These are phyloP conservation scores for Mayetiola destructor DNA, from an alignment of 2,888 invertebrate genomes.

Conservation along the genomic window DNA sequence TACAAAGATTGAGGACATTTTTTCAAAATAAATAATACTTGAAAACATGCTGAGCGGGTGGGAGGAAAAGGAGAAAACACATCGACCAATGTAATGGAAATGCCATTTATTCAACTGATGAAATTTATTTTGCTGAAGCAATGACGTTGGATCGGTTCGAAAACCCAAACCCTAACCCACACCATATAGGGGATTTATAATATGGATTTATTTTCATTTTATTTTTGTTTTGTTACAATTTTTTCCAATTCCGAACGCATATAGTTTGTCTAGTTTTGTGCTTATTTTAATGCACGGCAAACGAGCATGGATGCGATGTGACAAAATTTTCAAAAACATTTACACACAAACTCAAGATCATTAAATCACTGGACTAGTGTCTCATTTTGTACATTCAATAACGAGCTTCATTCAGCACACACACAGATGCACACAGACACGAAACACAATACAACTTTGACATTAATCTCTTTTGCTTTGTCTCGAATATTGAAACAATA, in stretches of 20 bases:
- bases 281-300: background rate
- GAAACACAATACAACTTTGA: background rate
- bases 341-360: background rate
- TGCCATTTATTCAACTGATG: background rate
- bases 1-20: too few relatives aligned
- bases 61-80: too few relatives aligned
- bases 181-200: background rate
- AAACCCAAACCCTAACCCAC: background rate
- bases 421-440: background rate
- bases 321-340: background rate
- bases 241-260: background rate
- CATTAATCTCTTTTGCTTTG: too few relatives aligned
- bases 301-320: background rate
- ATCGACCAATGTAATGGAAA: slow-evolving; percentile 2
- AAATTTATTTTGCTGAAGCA: background rate
- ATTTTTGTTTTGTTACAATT: background rate
- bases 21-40: too few relatives aligned
- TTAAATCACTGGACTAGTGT: background rate
- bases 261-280: too few relatives aligned
- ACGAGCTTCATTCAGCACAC: background rate
- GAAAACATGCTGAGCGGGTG: too few relatives aligned
- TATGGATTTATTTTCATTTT: slow-evolving; percentile 10
- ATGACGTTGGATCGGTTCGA: background rate
- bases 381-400: too few relatives aligned
- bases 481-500: too few relatives aligned